Evolutionary conservation across 2,888 invertebrate genomes (phyloP), one percentile per base, ranked within the genome.

Genomic region (Chouioia cunea): DNA sequence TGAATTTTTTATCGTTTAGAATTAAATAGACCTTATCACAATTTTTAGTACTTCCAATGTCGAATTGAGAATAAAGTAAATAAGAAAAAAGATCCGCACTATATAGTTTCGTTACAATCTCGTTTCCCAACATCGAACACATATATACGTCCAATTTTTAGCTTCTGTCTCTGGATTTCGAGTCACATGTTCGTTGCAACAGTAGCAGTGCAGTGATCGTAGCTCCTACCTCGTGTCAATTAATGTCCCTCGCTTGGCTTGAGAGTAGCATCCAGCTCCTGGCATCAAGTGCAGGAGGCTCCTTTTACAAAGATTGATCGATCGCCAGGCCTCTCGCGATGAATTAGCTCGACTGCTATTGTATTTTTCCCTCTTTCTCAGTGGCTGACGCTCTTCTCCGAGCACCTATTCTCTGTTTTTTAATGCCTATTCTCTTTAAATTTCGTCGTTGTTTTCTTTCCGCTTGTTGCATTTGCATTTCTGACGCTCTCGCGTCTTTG

Each of bases 241-340:
- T 85, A 84, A 83, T 84, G 83, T 84, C 84, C 79, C 77, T 67
- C 72, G 73, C 74, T 71, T 75, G 73, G 74, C 70, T 75, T 12
- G 36, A 36, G 36, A 36, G 75, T 59, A 48, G n/a, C n/a, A n/a
- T n/a, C n/a, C n/a, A n/a, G 65, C 65, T 68, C 57, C 15, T 20
- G 3, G 27, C 47, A 27, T 58, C 18, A 47, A 44, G 52, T 36
- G 43, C 23, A 48, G 46, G 4, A 50, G 67, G 67, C 75, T 12
- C 75, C 58, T 60, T 68, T 73, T 71, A 74, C 69, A 69, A 74
- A 75, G 82, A 83, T 84, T 84, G 83, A 85, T 84, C 81, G 84
- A 84, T 84, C 79, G 78, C 73, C 76, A 73, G 73, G 75, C 76
- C 73, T 65, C 65, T 72, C 76, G 79, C 81, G 81, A 83, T 83